phyloP scores from a whole-genome alignment of 2,113 vertebrate genomes.

The Tragulus kanchil region DNA sequence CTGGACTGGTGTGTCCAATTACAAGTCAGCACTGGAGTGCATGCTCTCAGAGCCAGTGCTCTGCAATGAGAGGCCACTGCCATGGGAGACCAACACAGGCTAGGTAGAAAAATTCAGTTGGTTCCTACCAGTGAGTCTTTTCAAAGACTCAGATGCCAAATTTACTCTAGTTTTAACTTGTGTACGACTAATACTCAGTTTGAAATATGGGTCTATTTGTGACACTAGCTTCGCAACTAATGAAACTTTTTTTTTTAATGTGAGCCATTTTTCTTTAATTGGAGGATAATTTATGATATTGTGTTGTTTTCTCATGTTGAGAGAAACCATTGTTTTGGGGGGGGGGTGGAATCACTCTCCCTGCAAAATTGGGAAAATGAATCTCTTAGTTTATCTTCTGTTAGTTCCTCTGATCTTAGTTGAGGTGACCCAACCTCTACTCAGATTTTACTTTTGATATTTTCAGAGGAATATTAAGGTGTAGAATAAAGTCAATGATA shows the following conservation, averaged over 20 bases:
- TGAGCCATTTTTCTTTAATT: not conserved
- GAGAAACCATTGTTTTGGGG: not conserved
- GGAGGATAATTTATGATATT: not conserved
- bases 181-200: not conserved
- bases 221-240: not conserved
- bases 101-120: not conserved
- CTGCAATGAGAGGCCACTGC: too few relatives aligned
- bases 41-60: too few relatives aligned
- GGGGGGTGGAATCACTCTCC: too few relatives aligned
- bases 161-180: constrained; percentile 22
- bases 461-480: constrained; percentile 5
- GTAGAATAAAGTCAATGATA: not conserved
- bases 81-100: too few relatives aligned
- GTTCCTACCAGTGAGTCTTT: not conserved
- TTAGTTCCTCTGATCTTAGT: not conserved
- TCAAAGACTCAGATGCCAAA: not conserved
- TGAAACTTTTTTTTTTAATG: not conserved
- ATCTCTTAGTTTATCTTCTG: not conserved
- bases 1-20: too few relatives aligned
- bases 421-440: not conserved
- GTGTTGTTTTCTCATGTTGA: not conserved
- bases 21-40: too few relatives aligned
- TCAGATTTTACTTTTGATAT: not conserved
- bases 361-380: not conserved
- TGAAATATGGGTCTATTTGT: not conserved